Conservation (phyloP, 2,888 invertebrate species). For the Pyrrhia umbra region DNA sequence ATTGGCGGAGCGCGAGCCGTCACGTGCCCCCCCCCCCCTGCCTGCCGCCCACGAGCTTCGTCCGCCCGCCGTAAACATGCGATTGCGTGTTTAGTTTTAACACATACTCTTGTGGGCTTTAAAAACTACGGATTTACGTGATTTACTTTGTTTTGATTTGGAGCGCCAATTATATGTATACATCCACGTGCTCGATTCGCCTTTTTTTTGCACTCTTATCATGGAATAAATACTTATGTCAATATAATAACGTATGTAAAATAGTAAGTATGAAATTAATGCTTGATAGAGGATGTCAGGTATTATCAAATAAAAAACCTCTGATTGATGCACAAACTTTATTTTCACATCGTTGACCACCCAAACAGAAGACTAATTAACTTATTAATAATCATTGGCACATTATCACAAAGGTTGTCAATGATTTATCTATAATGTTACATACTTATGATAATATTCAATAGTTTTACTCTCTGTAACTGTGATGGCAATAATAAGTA, state of each 20-base stretch:
- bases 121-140: slow-evolving; percentile 80
- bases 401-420: slow-evolving; percentile 90
- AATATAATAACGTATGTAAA: not conserved
- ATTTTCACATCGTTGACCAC: slow-evolving; percentile 68
- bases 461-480: slow-evolving; percentile 58
- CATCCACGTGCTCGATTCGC: slow-evolving; percentile 57
- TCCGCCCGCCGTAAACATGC: slow-evolving; percentile 69
- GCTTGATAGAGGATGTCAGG: too few species aligned
- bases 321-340: slow-evolving; percentile 62
- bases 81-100: slow-evolving; percentile 74
- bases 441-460: slow-evolving; percentile 56
- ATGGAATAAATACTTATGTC: too few species aligned
- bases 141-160: slow-evolving; percentile 81
- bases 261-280: too few species aligned
- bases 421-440: slow-evolving; percentile 78
- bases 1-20: slow-evolving; percentile 75
- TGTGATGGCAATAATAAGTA: slow-evolving; percentile 68
- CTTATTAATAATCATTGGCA: slow-evolving; percentile 89
- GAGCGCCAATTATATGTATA: slow-evolving; percentile 71
- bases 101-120: slow-evolving; percentile 78
- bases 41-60: slow-evolving; percentile 60
- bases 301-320: slow-evolving; percentile 31
- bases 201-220: too few species aligned
- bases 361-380: slow-evolving; percentile 66
- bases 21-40: slow-evolving; percentile 73